These are phyloP conservation scores for Meloe dianella DNA, from an alignment of 2,888 invertebrate species.

Conservation along the genomic window DNA sequence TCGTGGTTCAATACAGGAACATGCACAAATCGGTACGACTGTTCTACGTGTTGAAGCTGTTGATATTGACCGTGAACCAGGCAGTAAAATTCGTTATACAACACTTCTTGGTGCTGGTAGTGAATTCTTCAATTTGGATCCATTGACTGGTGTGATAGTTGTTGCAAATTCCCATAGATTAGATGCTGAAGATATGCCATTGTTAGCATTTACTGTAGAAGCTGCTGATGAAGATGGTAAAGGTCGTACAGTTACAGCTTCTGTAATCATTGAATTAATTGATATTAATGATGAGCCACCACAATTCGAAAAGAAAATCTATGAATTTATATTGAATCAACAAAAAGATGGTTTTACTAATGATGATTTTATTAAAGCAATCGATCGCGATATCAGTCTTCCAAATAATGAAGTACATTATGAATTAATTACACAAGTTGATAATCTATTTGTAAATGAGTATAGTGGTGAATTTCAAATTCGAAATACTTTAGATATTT, in stretches of 20 bases:
- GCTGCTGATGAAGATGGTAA: constrained; percentile 86
- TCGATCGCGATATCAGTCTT: constrained; percentile 80
- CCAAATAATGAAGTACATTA: constrained; percentile 88
- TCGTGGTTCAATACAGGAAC: constrained; percentile 78
- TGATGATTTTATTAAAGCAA: constrained; percentile 77
- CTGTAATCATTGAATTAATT: constrained; percentile 75
- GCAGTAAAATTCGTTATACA: constrained; percentile 64
- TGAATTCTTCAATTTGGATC: constrained; percentile 79
- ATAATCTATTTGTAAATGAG: constrained; percentile 73
- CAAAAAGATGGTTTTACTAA: constrained; percentile 75
- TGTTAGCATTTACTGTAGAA: constrained; percentile 80
- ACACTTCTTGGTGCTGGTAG: constrained; percentile 64
- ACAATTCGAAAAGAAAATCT: constrained; percentile 77
- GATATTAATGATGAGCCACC: constrained; percentile 67
- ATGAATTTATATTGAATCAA: constrained; percentile 80
- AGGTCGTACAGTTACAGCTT: constrained; percentile 77
- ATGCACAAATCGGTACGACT: constrained; percentile 67
- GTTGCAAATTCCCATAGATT: constrained; percentile 78
- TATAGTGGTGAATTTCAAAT: constrained; percentile 77
- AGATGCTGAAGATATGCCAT: constrained; percentile 82
- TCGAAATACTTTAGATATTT: constrained; percentile 58
- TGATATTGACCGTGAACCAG: constrained; percentile 80
- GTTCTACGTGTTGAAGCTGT: constrained; percentile 73
- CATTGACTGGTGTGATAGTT: constrained; percentile 79
- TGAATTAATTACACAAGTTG: constrained; percentile 78